phyloP scores from a whole-genome alignment of 2,797 vertebrate species.

The Chromobotia macracanthus region DNA sequence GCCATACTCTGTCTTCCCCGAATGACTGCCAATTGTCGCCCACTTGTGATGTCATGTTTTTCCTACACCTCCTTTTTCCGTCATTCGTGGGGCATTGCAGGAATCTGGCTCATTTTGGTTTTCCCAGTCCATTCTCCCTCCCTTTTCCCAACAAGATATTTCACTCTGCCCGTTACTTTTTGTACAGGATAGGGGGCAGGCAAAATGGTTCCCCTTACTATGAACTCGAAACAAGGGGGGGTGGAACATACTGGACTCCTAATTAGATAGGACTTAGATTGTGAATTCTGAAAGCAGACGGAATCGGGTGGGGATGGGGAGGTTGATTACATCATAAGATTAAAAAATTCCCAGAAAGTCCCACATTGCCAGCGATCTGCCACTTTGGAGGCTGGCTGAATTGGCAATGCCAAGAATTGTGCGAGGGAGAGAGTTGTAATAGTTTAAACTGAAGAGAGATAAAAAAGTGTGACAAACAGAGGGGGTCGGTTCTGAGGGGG shows the following conservation, averaged over 20 bases:
- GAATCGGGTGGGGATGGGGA: not conserved
- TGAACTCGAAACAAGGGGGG: conserved; percentile 12
- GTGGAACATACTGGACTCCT: conserved; percentile 5
- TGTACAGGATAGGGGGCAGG: not conserved
- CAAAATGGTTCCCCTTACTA: not conserved
- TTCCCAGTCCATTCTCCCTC: conserved; percentile 23
- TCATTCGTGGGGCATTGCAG: conserved; percentile 51
- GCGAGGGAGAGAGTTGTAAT: conserved; percentile 36
- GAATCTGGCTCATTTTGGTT: conserved; percentile 28
- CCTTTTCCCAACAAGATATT: not conserved
- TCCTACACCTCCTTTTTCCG: conserved; percentile 68
- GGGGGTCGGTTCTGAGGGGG: conserved; percentile 37
- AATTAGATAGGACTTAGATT: not conserved
- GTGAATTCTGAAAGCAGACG: not conserved
- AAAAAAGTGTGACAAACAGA: conserved; percentile 21
- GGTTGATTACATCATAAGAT: conserved; percentile 27
- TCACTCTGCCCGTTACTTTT: not conserved
- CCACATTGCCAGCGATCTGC: conserved; percentile 32
- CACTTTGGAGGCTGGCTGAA: conserved; percentile 25
- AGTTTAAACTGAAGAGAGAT: conserved; percentile 32
- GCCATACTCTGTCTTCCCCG: conserved; percentile 58
- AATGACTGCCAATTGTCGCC: conserved; percentile 72
- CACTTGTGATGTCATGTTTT: conserved; percentile 74
- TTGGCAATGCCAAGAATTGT: conserved; percentile 44
- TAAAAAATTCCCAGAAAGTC: conserved; percentile 43